Evolutionary conservation across 2,797 vertebrate genomes (phyloP), one percentile per base, ranked within the genome.

Genomic region (Melopsittacus undulatus): DNA sequence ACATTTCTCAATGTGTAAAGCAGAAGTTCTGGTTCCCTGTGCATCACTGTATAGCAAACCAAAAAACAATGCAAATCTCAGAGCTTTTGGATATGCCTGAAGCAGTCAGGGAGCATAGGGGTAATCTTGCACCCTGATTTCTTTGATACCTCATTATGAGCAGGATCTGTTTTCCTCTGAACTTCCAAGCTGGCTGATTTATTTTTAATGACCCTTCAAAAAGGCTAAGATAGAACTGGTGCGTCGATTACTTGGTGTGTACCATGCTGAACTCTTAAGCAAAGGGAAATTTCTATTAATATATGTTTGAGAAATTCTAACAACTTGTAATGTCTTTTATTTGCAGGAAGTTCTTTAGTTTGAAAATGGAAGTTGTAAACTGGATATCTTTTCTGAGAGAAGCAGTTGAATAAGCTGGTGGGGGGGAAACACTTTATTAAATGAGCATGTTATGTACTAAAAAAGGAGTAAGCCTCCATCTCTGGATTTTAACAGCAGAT

Each of bases 21-120:
- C 87, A 96, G 96, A 95, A 96, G 91, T 95, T 89, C 76, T 94
- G 52, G 64, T 85, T 94, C 87, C 87, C 66, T 1, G 4, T 94
- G 68, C 62, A 30, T 89, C 62, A 85, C 64, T 57, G n/a, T 49
- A 8, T 9, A 29, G 38, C 68, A 89, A 86, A 78, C 30, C 34
- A 72, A 82, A 93, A 81, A 24, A 56, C 56, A 64, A 27, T 5
- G 8, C 18, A 40, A 68, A 75, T 14, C 27, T 87, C 6, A 1
- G 36, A 83, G 48, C 20, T 85, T 91, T 68, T 91, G 72, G 27
- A 93, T 77, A 59, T 61, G 52, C 45, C 66, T 34, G 45, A 83
- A 72, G 17, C 38, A 74, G 24, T 63, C 20, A 59, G 78, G 79
- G n/a, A 70, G 21, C 2, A 5, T 27, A 23, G 70, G 21, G 23